Base-by-base conservation (phyloP, 2,113 vertebrate species). In the Morone chrysops region DNA sequence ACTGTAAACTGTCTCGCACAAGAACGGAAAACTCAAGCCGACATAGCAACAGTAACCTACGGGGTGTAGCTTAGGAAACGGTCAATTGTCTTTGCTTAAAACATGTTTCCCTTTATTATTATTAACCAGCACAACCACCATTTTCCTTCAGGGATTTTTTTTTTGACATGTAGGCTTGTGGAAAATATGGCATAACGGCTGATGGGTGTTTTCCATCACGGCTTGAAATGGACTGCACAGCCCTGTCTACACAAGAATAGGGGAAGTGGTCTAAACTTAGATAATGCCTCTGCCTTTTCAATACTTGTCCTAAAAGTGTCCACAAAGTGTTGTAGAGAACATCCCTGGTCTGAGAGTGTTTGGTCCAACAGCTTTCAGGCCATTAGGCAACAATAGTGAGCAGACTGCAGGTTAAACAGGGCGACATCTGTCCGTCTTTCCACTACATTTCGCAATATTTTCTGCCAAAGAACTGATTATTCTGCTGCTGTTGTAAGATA, bases 191-290 rank as follows among this genome's bases (percentile, higher is more conserved):
- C 62, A 62, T 48, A 50, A 45, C 38, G 82, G 67, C 78, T 83
- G 59, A 79, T 45, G 63, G 81, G 85, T 90, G 76, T 90, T 94
- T 94, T 95, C 93, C 92, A 93, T 75, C 75, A 53, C 53, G 86
- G 41, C 81, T 73, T 89, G 65, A 91, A 94, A 91, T 85, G 80
- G 76, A 81, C 73, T 56, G 18, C 8, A 60, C 45, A 63, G 68
- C 70, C 50, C 81, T 72, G 65, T 83, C 84, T 59, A 16, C 67
- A 72, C 47, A 79, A 71, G 83, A 90, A 91, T 87, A 91, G 81
- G 89, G 90, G 93, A 94, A 94, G 91, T 93, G 68, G 60, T 89
- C 84, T 92, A 89, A 92, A 90, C 66, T 77, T 89, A 89, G 89
- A 85, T 69, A 67, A 48, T 67, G 38, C 36, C 65, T 31, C 83